These are phyloP conservation scores for Sinohyriopsis cumingii DNA, from an alignment of 2,888 invertebrate species.

Conservation along the genomic window DNA sequence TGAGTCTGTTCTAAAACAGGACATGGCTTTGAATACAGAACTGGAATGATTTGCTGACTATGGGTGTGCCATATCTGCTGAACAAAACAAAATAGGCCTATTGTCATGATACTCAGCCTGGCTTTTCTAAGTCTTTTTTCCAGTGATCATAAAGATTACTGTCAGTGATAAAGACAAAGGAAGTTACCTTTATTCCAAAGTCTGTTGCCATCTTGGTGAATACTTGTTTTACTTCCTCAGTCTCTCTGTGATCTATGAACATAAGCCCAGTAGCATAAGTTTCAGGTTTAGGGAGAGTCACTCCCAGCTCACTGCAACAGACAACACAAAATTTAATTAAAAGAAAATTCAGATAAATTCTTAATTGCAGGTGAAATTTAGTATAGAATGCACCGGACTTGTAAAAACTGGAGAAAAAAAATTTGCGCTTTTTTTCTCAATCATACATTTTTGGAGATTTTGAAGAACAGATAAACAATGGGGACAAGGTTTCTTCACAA, in stretches of 20 bases:
- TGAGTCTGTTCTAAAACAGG: too few species aligned
- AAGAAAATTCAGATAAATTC: background rate
- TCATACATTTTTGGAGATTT: too few species aligned
- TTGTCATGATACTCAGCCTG: too few species aligned
- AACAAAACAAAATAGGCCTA: too few species aligned
- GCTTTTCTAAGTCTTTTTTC: too few species aligned
- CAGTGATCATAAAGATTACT: too few species aligned
- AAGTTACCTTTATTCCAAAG: conserved; percentile 80
- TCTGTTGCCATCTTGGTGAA: conserved; percentile 87
- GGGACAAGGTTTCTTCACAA: too few species aligned
- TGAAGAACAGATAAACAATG: too few species aligned
- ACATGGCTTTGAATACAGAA: too few species aligned
- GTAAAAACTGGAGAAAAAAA: background rate
- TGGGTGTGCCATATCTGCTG: too few species aligned
- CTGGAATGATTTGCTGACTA: too few species aligned
- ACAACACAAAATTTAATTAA: background rate
- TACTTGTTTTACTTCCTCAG: conserved; percentile 81
- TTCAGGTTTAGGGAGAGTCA: conserved; percentile 89
- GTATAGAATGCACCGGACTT: background rate
- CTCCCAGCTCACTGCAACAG: conserved; percentile 80
- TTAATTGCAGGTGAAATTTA: background rate
- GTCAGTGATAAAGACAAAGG: background rate
- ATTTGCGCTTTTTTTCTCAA: too few species aligned
- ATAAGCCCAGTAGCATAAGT: conserved; percentile 97
- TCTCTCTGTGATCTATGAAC: conserved; percentile 82